Conservation (phyloP, 2,113 vertebrate species). For the Alosa alosa region DNA sequence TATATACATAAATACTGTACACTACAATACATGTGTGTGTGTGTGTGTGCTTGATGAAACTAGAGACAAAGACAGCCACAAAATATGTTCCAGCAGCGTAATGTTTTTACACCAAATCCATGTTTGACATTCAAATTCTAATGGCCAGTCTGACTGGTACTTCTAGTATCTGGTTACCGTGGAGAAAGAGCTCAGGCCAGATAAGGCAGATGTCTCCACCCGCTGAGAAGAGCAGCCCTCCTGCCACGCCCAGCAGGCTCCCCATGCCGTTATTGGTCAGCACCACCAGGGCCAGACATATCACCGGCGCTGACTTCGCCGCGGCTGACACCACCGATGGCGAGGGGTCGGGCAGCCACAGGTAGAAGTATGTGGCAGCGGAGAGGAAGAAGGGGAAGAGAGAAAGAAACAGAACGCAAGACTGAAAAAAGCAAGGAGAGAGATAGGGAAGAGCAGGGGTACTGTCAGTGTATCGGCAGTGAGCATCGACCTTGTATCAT, state of each 20-base stretch:
- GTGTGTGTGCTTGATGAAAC: background rate
- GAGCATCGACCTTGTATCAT: background rate
- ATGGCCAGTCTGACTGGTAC: background rate
- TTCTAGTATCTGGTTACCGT: conserved; percentile 35
- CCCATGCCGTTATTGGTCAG: conserved; percentile 66
- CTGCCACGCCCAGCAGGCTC: conserved; percentile 57
- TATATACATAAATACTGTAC: background rate
- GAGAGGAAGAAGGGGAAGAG: conserved; percentile 68
- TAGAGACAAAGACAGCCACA: background rate
- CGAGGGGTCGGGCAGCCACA: conserved; percentile 67
- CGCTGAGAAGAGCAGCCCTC: conserved; percentile 74
- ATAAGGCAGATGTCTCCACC: conserved; percentile 78
- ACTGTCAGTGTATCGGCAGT: background rate
- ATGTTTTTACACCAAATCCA: background rate
- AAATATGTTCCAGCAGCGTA: background rate
- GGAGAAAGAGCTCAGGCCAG: conserved; percentile 75
- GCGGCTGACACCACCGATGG: conserved; percentile 62
- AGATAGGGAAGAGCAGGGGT: conserved; percentile 1
- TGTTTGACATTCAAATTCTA: background rate
- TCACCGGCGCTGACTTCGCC: conserved; percentile 72
- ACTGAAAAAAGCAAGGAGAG: conserved; percentile 52
- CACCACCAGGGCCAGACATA: conserved; percentile 66
- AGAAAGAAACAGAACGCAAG: conserved; percentile 68
- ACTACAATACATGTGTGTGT: background rate
- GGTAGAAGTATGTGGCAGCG: conserved; percentile 62